phyloP scores from a whole-genome alignment of 2,797 vertebrate species.

The Masticophis lateralis region DNA sequence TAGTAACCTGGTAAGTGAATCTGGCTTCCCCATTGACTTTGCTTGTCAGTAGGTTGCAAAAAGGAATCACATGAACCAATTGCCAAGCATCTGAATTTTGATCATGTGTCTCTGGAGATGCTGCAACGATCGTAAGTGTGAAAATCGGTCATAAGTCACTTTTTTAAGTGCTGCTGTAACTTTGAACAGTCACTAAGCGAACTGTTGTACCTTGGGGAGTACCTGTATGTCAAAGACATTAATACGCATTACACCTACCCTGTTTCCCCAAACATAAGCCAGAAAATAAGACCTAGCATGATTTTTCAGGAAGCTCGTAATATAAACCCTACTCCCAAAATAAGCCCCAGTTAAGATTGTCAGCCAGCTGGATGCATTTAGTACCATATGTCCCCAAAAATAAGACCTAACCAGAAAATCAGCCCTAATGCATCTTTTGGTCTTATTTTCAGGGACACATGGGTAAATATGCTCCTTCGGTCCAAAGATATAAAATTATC shows the following conservation, averaged over 20 bases:
- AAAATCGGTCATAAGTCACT: not conserved
- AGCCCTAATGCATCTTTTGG: too few relatives aligned
- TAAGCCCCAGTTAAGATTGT: too few relatives aligned
- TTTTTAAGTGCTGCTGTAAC: not conserved
- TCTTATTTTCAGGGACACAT: too few relatives aligned
- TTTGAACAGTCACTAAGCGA: not conserved
- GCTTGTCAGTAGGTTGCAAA: not conserved
- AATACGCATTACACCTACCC: not conserved
- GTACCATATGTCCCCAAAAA: too few relatives aligned
- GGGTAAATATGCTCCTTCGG: not conserved
- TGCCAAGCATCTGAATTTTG: not conserved
- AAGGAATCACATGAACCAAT: not conserved
- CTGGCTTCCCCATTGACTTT: not conserved
- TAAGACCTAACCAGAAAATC: too few relatives aligned
- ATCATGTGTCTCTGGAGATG: not conserved
- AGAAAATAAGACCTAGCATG: too few relatives aligned
- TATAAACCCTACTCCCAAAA: too few relatives aligned
- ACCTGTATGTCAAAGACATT: not conserved
- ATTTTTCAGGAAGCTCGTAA: too few relatives aligned
- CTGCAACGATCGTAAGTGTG: not conserved
- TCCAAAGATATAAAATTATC: not conserved
- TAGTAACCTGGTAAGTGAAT: not conserved
- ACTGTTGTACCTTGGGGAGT: not conserved
- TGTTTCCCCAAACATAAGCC: too few relatives aligned
- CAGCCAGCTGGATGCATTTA: too few relatives aligned